phyloP scores from a whole-genome alignment of 2,888 invertebrate genomes.

The Branchipolynoe longqiensis region DNA sequence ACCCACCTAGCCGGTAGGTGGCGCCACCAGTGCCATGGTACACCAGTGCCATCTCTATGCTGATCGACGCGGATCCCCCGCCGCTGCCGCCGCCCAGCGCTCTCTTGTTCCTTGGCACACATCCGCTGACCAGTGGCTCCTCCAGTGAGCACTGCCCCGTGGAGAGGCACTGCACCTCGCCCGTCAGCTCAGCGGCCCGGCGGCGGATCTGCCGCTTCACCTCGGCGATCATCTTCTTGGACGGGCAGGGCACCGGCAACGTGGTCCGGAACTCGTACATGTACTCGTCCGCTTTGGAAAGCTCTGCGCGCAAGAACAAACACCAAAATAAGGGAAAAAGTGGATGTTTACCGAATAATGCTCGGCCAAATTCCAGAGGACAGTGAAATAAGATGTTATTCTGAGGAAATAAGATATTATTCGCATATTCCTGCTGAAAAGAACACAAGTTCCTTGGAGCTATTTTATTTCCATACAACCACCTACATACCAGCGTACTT shows the following conservation, averaged over 20 bases:
- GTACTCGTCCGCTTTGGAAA: conserved; percentile 21
- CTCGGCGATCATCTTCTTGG: neutral
- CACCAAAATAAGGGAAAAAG: too few species aligned
- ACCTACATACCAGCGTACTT: too few species aligned
- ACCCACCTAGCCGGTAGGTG: neutral
- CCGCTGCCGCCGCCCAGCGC: neutral
- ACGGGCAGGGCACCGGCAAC: conserved; percentile 36
- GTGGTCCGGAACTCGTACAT: conserved; percentile 59
- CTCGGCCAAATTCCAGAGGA: too few species aligned
- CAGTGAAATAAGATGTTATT: too few species aligned
- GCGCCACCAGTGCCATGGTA: conserved; percentile 33
- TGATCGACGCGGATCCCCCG: too few species aligned
- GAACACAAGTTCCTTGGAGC: too few species aligned
- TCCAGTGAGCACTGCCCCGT: conserved; percentile 60
- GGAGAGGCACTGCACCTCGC: conserved; percentile 55
- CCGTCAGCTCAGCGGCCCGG: conserved; percentile 61
- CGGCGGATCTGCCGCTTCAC: conserved; percentile 51
- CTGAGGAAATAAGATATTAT: too few species aligned
- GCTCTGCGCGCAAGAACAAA: neutral
- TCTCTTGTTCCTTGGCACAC: conserved; percentile 25
- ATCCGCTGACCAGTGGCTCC: conserved; percentile 58
- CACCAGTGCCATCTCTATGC: conserved; percentile 52
- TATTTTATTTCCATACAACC: too few species aligned
- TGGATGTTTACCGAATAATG: too few species aligned
- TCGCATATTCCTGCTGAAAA: too few species aligned